Base-by-base conservation (phyloP, 2,113 vertebrate genomes). In the Rhea americana region DNA sequence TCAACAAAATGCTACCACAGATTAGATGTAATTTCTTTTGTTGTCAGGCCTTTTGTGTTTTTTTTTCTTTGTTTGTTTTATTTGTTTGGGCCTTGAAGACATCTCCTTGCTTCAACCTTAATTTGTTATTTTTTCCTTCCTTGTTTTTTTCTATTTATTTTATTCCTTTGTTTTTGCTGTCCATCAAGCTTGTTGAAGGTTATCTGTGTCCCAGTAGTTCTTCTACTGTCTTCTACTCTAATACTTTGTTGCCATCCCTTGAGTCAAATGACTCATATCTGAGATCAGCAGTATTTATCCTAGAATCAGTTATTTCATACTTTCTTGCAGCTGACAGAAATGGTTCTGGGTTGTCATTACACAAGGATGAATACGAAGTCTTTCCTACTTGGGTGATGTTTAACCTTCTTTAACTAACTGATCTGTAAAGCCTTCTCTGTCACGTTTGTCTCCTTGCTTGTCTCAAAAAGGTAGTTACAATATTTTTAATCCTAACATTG, bases 21-120 rank as follows among this genome's bases (percentile, higher is more conserved):
- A 48, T 55, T 19, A 93, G 90, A 92, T 87, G n/a, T 45, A 83
- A 68, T 87, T 93, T 91, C 93, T 59, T 88, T n/a, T 91, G 53
- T 56, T 86, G 28, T 10, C 48, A n/a, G 63, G 16, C 11, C 14
- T 89, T 96, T 89, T 93, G n/a, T n/a, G n/a, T 59, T 87, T 87
- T 32, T 93, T 77, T 65, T 91, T 93, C 9, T 43, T 43, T 43
- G 9, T 93, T 58, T 87, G 84, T 85, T 85, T 35, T 32, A 6
- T 93, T 76, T 67, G 6, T 89, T 92, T 93, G 70, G 48, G n/a
- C 37, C 72, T 79, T 80, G 30, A 86, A 77, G 63, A 90, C 15
- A 51, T 45, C 17, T 62, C 45, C 56, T 92, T 56, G 30, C 68
- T 73, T 93, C 56, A 89, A 16, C 11, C 83, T 91, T 93, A 76